Evolutionary conservation across 2,797 vertebrate genomes (phyloP), one percentile per base, ranked within the genome.

Genomic region (Bufotes viridis): DNA sequence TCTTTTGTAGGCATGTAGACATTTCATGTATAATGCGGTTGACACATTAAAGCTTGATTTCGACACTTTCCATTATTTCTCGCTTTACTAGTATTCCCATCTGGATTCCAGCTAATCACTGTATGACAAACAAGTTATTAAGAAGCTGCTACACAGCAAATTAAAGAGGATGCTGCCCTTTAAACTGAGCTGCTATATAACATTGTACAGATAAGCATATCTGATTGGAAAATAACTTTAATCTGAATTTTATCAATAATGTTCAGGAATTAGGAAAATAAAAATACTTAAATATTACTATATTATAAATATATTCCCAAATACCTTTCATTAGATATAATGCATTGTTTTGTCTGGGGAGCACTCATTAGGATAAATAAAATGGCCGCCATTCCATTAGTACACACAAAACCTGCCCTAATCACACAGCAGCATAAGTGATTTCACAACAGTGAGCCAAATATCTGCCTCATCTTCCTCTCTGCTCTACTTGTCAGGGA

Each of bases 111-210:
- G 24, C 11, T 69, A 26, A 69, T 26, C 26, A 15, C 67, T 69
- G n/a, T n/a, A 67, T 67, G 63, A 67, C 63, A 67, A 63, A 67
- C n/a, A 67, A 24, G 63, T 67, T 24, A 67, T 67, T 67, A 67
- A 22, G 20, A 17, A 22, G 20, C 18, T 8, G 18, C 60, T 22
- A 67, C 63, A 67, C n/a, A 67, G n/a, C n/a, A 67, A 67, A 67
- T 67, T 24, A 67, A 67, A 67, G 22, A 24, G 63, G 63, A 67
- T 67, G n/a, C 24, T 24, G 10, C 63, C n/a, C 9, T 67, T 67
- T 67, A 67, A 24, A 24, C 22, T 67, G 20, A 63, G 13, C n/a
- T 10, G 63, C 7, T 11, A 15, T 70, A 17, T 70, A 14, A 10
- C 29, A 70, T 34, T 29, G 5, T 29, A 70, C 17, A 15, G 14